Evolutionary conservation across 2,888 invertebrate genomes (phyloP).

Genomic region (Schizotus pectinicornis): DNA sequence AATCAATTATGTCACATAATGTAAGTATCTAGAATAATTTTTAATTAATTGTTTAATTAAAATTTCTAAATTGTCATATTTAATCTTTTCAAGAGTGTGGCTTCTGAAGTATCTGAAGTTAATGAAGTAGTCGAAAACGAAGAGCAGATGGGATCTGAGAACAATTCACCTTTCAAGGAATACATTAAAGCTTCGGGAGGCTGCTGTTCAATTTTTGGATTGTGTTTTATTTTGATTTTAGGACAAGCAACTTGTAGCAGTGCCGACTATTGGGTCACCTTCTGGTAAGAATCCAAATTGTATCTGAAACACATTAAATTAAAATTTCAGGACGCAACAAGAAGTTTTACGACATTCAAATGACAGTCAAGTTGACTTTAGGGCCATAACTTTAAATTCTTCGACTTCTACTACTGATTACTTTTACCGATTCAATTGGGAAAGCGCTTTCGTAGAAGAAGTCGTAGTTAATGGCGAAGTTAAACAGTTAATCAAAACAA

Average conservation of each 20-base stretch:
- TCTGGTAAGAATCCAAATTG: conserved; percentile 43
- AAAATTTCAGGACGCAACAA: conserved; percentile 46
- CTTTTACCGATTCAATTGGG: conserved; percentile 15
- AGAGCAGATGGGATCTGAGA: conserved; percentile 27
- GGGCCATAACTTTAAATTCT: neutral
- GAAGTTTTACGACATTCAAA: conserved; percentile 39
- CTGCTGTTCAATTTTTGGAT: conserved; percentile 33
- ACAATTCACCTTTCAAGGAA: conserved; percentile 41
- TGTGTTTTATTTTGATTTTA: conserved; percentile 39
- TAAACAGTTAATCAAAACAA: conserved; percentile 34
- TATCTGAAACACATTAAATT: neutral
- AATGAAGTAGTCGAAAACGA: conserved; percentile 35
- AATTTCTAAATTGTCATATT: too few species aligned
- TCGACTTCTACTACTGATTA: neutral
- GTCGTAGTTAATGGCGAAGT: conserved; percentile 11
- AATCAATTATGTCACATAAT: conserved; percentile 35
- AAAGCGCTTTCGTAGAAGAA: conserved; percentile 29
- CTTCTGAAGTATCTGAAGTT: conserved; percentile 8
- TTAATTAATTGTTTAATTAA: too few species aligned
- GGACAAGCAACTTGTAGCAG: conserved; percentile 46
- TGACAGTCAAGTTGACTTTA: conserved; percentile 6
- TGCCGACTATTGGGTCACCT: conserved; percentile 51
- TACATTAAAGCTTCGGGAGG: conserved; percentile 48
- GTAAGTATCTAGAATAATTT: too few species aligned
- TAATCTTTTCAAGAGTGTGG: neutral